These are phyloP conservation scores for Eonycteris spelaea DNA, from an alignment of 2,113 vertebrate species.

Conservation along the genomic window DNA sequence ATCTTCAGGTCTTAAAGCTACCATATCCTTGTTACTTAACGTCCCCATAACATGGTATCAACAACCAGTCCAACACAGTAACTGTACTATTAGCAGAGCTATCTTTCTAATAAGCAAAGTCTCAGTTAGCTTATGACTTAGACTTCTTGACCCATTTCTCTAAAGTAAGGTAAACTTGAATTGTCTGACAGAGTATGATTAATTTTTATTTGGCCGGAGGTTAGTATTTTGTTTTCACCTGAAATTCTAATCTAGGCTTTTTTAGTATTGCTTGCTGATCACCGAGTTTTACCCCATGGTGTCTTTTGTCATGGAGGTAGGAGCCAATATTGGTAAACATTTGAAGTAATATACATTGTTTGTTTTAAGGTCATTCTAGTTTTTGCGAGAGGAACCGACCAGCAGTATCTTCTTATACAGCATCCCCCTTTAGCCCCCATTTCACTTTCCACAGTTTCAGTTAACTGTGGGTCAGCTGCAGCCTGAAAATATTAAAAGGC, in stretches of 20 bases:
- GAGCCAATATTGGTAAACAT: neutral
- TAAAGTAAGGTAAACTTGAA: neutral
- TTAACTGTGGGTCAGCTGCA: neutral
- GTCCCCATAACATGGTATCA: neutral
- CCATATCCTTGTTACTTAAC: neutral
- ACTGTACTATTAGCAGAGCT: neutral
- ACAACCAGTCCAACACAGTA: neutral
- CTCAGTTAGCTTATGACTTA: neutral
- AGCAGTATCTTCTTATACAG: neutral
- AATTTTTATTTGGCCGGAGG: neutral
- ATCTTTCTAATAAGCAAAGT: neutral
- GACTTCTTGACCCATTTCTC: neutral
- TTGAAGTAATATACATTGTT: neutral
- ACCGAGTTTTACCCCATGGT: neutral
- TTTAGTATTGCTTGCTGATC: neutral
- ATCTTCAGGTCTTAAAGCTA: neutral
- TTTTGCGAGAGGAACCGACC: neutral
- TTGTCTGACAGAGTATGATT: neutral
- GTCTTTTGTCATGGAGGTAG: neutral
- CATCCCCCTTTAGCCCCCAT: neutral
- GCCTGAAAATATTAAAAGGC: neutral
- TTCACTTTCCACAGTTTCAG: neutral
- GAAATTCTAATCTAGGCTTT: neutral
- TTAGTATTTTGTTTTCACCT: neutral
- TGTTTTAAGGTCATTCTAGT: neutral